These are phyloP conservation scores for Nymphalis polychloros DNA, from an alignment of 2,888 invertebrate genomes.

Conservation along the genomic window DNA sequence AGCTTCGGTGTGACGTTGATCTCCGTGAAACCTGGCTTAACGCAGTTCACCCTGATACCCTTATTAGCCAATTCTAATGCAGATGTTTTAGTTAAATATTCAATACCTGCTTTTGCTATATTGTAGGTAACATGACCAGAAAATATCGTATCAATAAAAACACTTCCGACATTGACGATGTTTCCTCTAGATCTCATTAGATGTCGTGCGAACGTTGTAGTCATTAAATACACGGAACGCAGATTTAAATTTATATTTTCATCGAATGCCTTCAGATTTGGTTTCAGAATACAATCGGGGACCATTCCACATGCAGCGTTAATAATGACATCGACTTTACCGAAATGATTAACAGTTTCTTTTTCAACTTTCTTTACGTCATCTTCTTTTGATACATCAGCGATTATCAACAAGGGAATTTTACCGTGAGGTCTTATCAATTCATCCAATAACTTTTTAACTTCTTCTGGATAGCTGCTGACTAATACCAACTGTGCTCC, in stretches of 20 bases:
- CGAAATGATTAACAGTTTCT: constrained; percentile 5
- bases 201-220: constrained; percentile 12
- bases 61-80: constrained; percentile 16
- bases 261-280: constrained; percentile 12
- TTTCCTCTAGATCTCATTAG: constrained; percentile 13
- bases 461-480: constrained; percentile 2
- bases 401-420: constrained; percentile 9
- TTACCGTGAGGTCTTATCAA: not conserved
- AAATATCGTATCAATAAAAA: constrained; percentile 10
- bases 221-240: constrained; percentile 13
- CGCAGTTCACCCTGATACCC: constrained; percentile 17
- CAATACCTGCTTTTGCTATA: constrained; percentile 10
- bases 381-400: constrained; percentile 13
- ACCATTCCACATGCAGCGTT: constrained; percentile 14
- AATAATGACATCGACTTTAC: constrained; percentile 10
- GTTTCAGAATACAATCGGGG: constrained; percentile 14
- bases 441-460: constrained; percentile 5
- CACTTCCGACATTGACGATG: constrained; percentile 15
- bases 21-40: constrained; percentile 12
- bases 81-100: constrained; percentile 19
- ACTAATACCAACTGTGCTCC: constrained; percentile 2
- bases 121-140: constrained; percentile 16
- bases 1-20: constrained; percentile 5
- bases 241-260: constrained; percentile 15
- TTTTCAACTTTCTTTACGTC: constrained; percentile 14